Percentiles rank a stretch among this genome's conserved stretches.
Conservation (phyloP, 2,797 vertebrate species). For the Nothura maculosa region DNA sequence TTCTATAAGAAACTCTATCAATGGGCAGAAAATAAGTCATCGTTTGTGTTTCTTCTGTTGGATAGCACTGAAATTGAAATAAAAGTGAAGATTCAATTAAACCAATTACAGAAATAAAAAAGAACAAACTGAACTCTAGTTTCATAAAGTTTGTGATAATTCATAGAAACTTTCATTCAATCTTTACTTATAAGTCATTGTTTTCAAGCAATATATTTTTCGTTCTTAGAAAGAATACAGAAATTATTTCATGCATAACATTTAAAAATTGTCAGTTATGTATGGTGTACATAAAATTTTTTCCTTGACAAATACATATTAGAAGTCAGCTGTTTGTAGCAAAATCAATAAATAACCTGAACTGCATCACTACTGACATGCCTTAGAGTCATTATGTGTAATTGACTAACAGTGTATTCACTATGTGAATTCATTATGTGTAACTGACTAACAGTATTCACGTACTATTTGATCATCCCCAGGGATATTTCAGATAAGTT, state of each 20-base stretch:
- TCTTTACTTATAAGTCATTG: background rate
- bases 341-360: constrained; percentile 72
- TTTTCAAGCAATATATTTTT: background rate
- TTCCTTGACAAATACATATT: constrained; percentile 45
- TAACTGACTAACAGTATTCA: constrained; percentile 76
- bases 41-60: background rate
- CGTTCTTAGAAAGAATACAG: background rate
- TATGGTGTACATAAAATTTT: background rate
- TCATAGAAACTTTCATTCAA: background rate
- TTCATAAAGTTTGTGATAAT: background rate
- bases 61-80: background rate
- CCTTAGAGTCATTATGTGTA: constrained; percentile 71
- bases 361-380: constrained; percentile 32
- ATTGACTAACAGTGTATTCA: constrained; percentile 75
- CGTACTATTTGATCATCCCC: constrained; percentile 68
- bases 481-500: constrained; percentile 68
- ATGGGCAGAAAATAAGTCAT: background rate
- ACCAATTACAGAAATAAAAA: background rate
- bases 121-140: background rate
- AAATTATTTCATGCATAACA: background rate
- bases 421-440: constrained; percentile 74
- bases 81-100: background rate
- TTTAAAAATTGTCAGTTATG: background rate
- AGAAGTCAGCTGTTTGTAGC: constrained; percentile 4
- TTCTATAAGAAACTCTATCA: background rate